These are phyloP conservation scores for Pegoplata infirma DNA, from an alignment of 2,888 invertebrate genomes.

Conservation along the genomic window DNA sequence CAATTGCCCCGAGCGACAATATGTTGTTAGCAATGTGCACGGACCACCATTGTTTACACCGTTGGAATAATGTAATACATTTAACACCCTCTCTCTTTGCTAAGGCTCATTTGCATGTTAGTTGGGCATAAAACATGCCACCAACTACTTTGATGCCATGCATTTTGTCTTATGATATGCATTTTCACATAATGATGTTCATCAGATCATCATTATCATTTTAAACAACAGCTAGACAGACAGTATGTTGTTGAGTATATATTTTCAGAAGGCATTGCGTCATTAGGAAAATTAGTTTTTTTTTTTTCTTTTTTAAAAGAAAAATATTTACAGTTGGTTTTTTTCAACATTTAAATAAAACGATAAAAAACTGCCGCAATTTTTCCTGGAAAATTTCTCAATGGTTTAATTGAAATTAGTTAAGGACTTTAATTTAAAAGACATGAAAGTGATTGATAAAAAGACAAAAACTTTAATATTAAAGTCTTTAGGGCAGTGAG, in stretches of 20 bases:
- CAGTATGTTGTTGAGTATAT: conserved; percentile 7
- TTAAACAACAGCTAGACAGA: conserved; percentile 25
- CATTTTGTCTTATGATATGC: conserved; percentile 37
- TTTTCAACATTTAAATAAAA: conserved; percentile 63
- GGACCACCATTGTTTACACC: too few species aligned
- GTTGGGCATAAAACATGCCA: conserved; percentile 67
- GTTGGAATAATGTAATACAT: conserved; percentile 30
- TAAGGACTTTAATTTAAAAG: conserved; percentile 50
- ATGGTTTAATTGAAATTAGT: conserved; percentile 69
- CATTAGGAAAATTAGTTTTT: conserved; percentile 53
- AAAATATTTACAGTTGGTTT: conserved; percentile 40
- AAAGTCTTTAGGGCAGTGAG: too few species aligned
- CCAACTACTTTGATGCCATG: conserved; percentile 69
- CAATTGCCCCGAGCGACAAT: too few species aligned
- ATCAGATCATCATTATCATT: conserved; percentile 29
- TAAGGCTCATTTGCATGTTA: conserved; percentile 73
- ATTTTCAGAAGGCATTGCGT: conserved; percentile 44
- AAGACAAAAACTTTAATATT: not conserved
- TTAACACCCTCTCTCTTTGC: conserved; percentile 47
- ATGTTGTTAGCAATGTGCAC: too few species aligned
- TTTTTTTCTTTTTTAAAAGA: conserved; percentile 50
- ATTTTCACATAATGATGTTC: conserved; percentile 42
- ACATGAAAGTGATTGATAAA: conserved; percentile 20
- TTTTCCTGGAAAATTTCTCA: conserved; percentile 70
- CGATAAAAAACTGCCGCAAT: conserved; percentile 46